Percentiles rank a stretch among this genome's conserved stretches.
Evolutionary conservation across 2,888 invertebrate genomes (phyloP).

Genomic region (Orthosia gothica): DNA sequence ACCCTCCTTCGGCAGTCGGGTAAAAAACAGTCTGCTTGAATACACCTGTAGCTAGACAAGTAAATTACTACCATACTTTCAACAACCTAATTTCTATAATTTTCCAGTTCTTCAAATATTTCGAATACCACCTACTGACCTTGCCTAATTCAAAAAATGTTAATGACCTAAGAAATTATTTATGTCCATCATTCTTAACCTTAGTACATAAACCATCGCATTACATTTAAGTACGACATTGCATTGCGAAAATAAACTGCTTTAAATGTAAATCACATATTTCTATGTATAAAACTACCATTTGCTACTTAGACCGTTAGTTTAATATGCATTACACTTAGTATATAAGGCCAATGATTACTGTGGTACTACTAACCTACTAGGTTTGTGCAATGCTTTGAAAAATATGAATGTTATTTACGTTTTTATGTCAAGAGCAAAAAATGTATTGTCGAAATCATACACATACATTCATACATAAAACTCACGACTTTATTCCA

Average conservation of each 20-base stretch:
- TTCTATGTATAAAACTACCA: slow-evolving; percentile 39
- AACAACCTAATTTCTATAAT: neutral
- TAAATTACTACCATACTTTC: neutral
- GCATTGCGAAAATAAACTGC: slow-evolving; percentile 40
- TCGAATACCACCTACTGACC: neutral
- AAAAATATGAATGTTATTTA: neutral
- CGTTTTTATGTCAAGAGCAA: slow-evolving; percentile 30
- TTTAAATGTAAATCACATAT: slow-evolving; percentile 50
- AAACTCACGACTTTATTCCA: no score
- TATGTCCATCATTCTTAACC: slow-evolving; percentile 37
- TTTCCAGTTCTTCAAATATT: neutral
- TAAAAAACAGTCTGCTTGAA: neutral
- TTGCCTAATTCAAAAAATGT: neutral
- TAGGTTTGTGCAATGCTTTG: slow-evolving; percentile 33
- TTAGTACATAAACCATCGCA: slow-evolving; percentile 24
- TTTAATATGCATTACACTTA: slow-evolving; percentile 41
- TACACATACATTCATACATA: neutral
- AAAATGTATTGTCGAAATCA: neutral
- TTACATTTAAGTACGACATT: slow-evolving; percentile 13
- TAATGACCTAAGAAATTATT: neutral
- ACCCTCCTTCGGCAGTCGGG: no score
- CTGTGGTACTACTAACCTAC: slow-evolving; percentile 16
- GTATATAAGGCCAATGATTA: slow-evolving; percentile 46
- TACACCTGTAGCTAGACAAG: neutral
- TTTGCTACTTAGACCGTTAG: slow-evolving; percentile 31